A percentile compares a stretch with the other conserved stretches of the same genome.
phyloP scores from a whole-genome alignment of 1,140 invertebrate species.

The Agraylea sexmaculata region DNA sequence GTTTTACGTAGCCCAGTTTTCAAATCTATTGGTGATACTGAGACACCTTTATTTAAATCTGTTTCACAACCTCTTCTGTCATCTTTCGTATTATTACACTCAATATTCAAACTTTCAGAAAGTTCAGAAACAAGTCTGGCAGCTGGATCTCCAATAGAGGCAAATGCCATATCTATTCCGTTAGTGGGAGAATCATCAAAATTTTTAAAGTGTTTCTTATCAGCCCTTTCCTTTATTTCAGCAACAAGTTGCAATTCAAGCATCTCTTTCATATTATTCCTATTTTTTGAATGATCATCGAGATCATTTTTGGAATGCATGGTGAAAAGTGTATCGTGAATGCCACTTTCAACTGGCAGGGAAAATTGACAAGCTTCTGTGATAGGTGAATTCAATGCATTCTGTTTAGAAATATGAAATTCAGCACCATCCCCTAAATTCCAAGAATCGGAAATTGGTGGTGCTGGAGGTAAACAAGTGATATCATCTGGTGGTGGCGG shows the following conservation, averaged over 20 bases:
- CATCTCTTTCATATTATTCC: constrained; percentile 55
- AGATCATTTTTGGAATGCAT: constrained; percentile 25
- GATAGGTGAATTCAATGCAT: too few relatives aligned
- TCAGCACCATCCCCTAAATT: too few relatives aligned
- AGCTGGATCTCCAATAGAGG: constrained; percentile 51
- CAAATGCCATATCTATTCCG: constrained; percentile 25
- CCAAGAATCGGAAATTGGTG: constrained; percentile 24
- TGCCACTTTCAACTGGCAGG: too few relatives aligned
- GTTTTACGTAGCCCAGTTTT: constrained; percentile 41
- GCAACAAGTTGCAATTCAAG: constrained; percentile 65
- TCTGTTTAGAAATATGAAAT: too few relatives aligned
- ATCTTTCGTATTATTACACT: constrained; percentile 20
- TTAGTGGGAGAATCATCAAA: constrained; percentile 36
- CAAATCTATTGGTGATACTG: constrained; percentile 39
- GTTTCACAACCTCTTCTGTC: constrained; percentile 21
- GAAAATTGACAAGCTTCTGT: too few relatives aligned
- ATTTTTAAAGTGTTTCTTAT: constrained; percentile 44
- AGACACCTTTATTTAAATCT: constrained; percentile 19
- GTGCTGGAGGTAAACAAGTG: constrained; percentile 32
- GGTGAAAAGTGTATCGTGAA: too few relatives aligned
- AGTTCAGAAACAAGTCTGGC: constrained; percentile 67
- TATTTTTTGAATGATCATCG: constrained; percentile 32
- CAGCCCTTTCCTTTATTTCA: constrained; percentile 67
- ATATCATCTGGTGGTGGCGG: constrained; percentile 61
- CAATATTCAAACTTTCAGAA: constrained; percentile 48